Percentiles rank a stretch among this genome's conserved stretches.
phyloP scores from a whole-genome alignment of 2,113 vertebrate genomes.

The Rynchops niger region DNA sequence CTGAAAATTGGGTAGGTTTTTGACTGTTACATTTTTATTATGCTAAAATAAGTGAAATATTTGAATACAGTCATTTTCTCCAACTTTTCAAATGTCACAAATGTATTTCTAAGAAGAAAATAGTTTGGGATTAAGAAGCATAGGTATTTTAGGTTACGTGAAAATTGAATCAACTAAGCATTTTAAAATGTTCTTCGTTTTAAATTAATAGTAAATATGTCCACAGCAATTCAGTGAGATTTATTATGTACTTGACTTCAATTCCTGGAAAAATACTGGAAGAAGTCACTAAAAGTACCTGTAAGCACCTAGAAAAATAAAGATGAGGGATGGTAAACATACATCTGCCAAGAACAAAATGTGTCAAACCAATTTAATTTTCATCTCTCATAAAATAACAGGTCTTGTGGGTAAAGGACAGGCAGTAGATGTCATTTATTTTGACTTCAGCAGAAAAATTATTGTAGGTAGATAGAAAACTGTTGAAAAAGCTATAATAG shows the following conservation, averaged over 20 bases:
- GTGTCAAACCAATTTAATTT: conserved; percentile 34
- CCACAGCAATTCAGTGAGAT: background rate
- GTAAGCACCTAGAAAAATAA: background rate
- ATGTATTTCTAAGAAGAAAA: background rate
- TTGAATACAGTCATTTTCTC: background rate
- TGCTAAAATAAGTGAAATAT: background rate
- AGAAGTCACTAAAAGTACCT: background rate
- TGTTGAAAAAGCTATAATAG: conserved; percentile 8
- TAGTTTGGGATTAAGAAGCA: background rate
- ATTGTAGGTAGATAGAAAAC: background rate
- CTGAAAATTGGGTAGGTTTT: background rate
- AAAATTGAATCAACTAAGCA: background rate
- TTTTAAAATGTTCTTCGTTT: background rate
- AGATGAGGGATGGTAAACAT: background rate
- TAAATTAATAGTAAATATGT: background rate
- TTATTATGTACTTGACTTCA: background rate
- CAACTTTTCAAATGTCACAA: background rate
- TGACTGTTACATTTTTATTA: background rate
- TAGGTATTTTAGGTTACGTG: background rate
- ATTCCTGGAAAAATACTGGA: background rate
- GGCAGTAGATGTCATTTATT: conserved; percentile 1
- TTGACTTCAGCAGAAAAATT: conserved; percentile 20
- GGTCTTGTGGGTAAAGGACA: background rate
- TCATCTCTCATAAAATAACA: background rate
- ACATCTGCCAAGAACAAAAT: conserved; percentile 25